Evolutionary conservation across 2,113 vertebrate species (phyloP), one percentile per base, ranked within the genome.

Genomic region (Addax nasomaculatus): DNA sequence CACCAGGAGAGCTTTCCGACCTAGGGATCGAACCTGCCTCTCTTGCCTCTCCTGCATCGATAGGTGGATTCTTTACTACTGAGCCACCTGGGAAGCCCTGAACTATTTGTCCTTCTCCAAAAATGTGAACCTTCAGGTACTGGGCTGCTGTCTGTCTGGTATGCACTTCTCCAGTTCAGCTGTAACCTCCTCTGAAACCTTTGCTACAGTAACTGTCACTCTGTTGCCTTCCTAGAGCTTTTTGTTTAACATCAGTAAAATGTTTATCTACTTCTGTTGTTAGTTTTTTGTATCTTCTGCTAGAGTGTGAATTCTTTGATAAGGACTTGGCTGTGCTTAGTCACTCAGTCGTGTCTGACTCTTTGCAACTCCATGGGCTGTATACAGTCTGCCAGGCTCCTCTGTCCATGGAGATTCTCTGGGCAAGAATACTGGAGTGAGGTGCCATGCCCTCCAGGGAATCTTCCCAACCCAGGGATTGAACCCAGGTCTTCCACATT

Each of bases 231-330:
- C 36, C 57, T 19, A 39, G 43, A 62, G 11, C 43, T 55, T 89
- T 85, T 95, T 86, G n/a, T 80, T 81, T 51, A 36, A 12, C 45
- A 64, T 51, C 55, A 83, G 6, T 76, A 47, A 70, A 87, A 84
- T 60, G 27, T 17, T 83, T 84, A 85, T 17, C 45, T 11, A 25
- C 15, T 90, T 57, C 13, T 8, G 16, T 16, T 33, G 3, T 84
- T 90, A 53, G 30, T 83, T 73, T 93, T 83, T 89, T 96, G 64
- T 88, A 16, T 76, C 45, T 95, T 19, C 25, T 95, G 51, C 93
- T 73, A 73, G 29, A 39, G 81, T 67, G 36, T 93, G 47, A 89
- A 62, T 95, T 93, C 47, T 89, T 96, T 89, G 84, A 78, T 97
- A 91, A 95, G 25, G 47, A 58, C 43, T 67, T 51, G 17, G 17